Conservation (phyloP, 2,888 invertebrate species). For the Brachyopa scutellaris region DNA sequence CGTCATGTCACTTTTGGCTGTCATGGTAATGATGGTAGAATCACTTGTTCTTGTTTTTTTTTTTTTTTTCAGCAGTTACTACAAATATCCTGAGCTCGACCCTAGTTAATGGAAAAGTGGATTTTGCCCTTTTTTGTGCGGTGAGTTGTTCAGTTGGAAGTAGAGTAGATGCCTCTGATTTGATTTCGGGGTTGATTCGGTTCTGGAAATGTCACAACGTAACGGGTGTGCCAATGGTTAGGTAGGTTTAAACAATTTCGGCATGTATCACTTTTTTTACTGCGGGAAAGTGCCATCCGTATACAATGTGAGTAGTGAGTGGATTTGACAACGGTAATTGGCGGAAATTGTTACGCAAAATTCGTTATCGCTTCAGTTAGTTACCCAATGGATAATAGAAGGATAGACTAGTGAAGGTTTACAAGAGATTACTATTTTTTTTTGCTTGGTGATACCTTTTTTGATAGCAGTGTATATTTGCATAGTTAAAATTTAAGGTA, state of each 20-base stretch:
- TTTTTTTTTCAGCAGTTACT: neutral
- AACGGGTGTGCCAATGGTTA: slow-evolving; percentile 1
- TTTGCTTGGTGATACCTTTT: no score
- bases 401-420: slow-evolving; percentile 18
- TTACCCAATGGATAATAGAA: no score
- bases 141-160: slow-evolving; percentile 13
- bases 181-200: slow-evolving; percentile 6
- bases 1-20: slow-evolving; percentile 46
- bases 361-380: slow-evolving; percentile 43
- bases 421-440: slow-evolving; percentile 24
- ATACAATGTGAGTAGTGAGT: slow-evolving; percentile 30
- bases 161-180: slow-evolving; percentile 12
- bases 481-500: no score
- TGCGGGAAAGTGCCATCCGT: neutral
- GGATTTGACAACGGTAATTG: slow-evolving; percentile 53
- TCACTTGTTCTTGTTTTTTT: slow-evolving; percentile 13
- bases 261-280: neutral
- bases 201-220: neutral
- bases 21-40: slow-evolving; percentile 41
- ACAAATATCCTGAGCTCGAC: neutral
- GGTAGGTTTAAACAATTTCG: slow-evolving; percentile 12
- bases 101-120: neutral
- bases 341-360: slow-evolving; percentile 44
- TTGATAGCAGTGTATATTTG: no score
- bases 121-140: slow-evolving; percentile 11